Conservation (phyloP, 2,113 vertebrate species). For the Atherinomorus stipes region DNA sequence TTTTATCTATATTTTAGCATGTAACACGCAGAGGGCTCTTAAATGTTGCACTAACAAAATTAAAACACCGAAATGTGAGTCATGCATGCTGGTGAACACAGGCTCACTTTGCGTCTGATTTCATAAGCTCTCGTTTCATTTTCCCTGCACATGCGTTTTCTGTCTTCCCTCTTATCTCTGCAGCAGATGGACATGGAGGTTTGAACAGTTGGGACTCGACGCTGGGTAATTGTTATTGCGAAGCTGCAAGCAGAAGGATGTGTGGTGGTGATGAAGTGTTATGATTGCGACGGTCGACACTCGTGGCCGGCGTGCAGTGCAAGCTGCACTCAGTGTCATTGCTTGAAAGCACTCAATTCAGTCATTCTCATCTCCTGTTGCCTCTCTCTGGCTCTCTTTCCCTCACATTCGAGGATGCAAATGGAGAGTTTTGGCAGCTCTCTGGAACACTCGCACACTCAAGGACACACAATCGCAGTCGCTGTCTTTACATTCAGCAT, state of each 20-base stretch:
- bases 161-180: background rate
- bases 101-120: conserved; percentile 9
- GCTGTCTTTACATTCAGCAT: conserved; percentile 21
- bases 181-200: conserved; percentile 67
- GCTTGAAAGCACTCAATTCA: conserved; percentile 53
- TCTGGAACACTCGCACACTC: conserved; percentile 44
- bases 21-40: conserved; percentile 5
- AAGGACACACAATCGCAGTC: conserved; percentile 31
- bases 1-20: conserved; percentile 49
- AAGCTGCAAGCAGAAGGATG: conserved; percentile 58
- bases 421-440: conserved; percentile 41
- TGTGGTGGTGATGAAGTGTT: conserved; percentile 65
- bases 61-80: conserved; percentile 7
- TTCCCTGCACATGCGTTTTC: conserved; percentile 13
- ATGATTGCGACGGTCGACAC: conserved; percentile 44
- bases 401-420: conserved; percentile 1
- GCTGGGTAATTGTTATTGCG: conserved; percentile 66
- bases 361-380: conserved; percentile 16
- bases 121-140: conserved; percentile 11
- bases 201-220: conserved; percentile 63
- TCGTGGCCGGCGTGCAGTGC: conserved; percentile 37
- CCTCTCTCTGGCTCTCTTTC: conserved; percentile 14
- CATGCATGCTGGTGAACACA: background rate
- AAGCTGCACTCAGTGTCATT: conserved; percentile 38
- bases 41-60: conserved; percentile 38